Conservation (phyloP, 2,888 invertebrate genomes). For the Sycophila texana region DNA sequence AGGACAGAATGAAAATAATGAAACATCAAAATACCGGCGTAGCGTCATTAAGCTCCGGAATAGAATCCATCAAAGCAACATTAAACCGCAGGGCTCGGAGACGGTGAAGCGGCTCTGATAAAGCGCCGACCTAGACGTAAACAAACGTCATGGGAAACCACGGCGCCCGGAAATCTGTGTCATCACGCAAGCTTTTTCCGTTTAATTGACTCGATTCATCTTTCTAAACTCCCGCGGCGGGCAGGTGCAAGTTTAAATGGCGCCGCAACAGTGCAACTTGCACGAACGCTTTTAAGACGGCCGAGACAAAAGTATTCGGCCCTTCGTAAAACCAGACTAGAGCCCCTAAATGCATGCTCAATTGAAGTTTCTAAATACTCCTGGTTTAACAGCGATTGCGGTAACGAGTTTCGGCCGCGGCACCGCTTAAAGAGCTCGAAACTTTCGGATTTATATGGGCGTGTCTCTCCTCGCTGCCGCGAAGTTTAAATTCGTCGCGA, state of each 20-base stretch:
- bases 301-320: conserved; percentile 7
- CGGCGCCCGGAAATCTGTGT: conserved; percentile 17
- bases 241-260: conserved; percentile 42
- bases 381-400: conserved; percentile 20
- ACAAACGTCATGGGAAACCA: not conserved
- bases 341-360: conserved; percentile 45
- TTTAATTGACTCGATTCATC: conserved; percentile 45
- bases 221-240: conserved; percentile 22
- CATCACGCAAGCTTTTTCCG: conserved; percentile 20
- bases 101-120: not conserved
- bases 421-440: conserved; percentile 40
- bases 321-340: conserved; percentile 25
- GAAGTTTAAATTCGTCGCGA: not conserved
- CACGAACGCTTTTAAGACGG: conserved; percentile 43
- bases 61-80: too few relatives aligned
- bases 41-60: too few relatives aligned
- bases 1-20: too few relatives aligned
- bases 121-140: not conserved
- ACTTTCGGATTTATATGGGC: conserved; percentile 45
- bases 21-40: too few relatives aligned
- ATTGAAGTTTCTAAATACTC: conserved; percentile 50
- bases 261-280: not conserved
- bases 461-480: too few relatives aligned
- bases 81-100: too few relatives aligned
- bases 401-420: conserved; percentile 35